These are phyloP conservation scores for Andrena dorsata DNA, from an alignment of 2,888 invertebrate genomes.

Conservation along the genomic window DNA sequence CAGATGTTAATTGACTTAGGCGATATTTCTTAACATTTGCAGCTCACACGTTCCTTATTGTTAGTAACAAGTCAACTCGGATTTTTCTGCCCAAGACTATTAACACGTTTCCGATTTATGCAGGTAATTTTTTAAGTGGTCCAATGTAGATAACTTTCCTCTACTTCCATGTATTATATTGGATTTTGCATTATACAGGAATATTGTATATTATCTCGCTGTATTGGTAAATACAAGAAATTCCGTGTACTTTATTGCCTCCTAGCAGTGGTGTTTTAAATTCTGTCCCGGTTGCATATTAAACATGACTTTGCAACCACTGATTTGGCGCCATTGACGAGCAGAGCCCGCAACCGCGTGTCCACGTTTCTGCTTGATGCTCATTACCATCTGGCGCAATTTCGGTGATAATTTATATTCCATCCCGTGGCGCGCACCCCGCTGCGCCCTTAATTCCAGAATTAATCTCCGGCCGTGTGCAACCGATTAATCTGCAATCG, in stretches of 20 bases:
- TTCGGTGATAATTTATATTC: constrained; percentile 78
- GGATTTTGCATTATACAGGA: too few species aligned
- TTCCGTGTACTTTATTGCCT: not conserved
- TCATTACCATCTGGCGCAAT: constrained; percentile 76
- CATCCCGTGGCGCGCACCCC: constrained; percentile 71
- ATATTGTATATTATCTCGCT: not conserved
- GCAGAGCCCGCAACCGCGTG: constrained; percentile 33
- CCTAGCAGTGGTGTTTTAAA: not conserved
- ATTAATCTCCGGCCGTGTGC: constrained; percentile 77
- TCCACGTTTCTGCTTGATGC: constrained; percentile 43
- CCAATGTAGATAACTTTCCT: too few species aligned
- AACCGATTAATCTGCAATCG: constrained; percentile 71
- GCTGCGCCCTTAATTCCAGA: constrained; percentile 79
- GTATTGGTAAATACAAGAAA: not conserved
- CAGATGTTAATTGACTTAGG: too few species aligned
- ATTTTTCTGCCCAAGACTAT: too few species aligned
- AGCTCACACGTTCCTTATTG: too few species aligned
- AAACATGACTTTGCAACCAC: constrained; percentile 41
- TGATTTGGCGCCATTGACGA: constrained; percentile 39
- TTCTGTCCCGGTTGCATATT: constrained; percentile 5
- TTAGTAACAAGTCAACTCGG: too few species aligned
- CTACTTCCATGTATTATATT: too few species aligned
- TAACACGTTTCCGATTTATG: too few species aligned
- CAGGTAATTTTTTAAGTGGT: too few species aligned
- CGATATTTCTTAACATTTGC: too few species aligned